Base-by-base conservation (phyloP, 2,888 invertebrate species). In the Trilocha varians region DNA sequence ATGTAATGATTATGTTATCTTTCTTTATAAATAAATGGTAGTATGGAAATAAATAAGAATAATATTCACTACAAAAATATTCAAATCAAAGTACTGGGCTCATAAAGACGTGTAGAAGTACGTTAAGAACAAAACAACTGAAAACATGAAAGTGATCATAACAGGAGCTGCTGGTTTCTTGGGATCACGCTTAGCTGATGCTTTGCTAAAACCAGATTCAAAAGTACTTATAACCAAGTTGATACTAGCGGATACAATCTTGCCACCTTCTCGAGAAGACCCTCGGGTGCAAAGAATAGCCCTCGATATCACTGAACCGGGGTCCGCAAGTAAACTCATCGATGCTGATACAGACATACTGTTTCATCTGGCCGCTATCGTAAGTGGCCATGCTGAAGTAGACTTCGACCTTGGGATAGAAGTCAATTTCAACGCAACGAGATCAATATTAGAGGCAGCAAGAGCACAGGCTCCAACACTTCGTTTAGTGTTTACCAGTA, bases 311-410 rank as follows among this genome's bases (percentile, higher is more conserved):
- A 47, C 53, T 2, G 46, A 47, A 6, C 41, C 64, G 6, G 61
- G 51, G 1, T 70, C 68, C 14, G 67, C 71, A 3, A 62, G 58
- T 2, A 43, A 38, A 1, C 57, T 77, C 1, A 51, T 78, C 5
- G 49, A 57, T 4, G 13, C 54, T n/a, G 55, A 59, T 13, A 58
- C 61, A 33, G 63, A 65, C 40, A 59, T 71, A 8, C 38, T 82
- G 13, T 75, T 79, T 47, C 84, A 84, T 45, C 60, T 84, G 2
- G 83, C 83, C 2, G 83, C 84, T 13, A 56, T 78, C 6, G 80
- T 84, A 16, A 83, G 82, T 44, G 83, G 84, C 0, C 68, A 69
- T 36, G 78, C 83, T 8, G 84, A 84, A 59, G 55, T 52, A 0
- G 73, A 83, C 45, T 77, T 82, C 42, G 78, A 83, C 8, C 59